Base-by-base conservation (phyloP, 2,113 vertebrate genomes). In the Erinaceus europaeus region DNA sequence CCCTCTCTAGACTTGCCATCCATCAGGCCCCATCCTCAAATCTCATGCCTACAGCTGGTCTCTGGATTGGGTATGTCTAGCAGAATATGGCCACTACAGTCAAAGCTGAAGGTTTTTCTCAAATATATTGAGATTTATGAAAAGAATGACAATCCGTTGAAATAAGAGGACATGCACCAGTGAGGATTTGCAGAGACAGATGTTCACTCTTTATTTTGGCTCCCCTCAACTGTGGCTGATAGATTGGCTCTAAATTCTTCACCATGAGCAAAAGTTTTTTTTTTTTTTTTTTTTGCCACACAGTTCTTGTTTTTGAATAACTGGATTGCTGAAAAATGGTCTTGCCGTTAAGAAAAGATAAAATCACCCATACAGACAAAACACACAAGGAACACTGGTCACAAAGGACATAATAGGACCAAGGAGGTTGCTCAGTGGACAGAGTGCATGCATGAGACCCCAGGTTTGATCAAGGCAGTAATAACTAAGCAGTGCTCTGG, bases 71-170 rank as follows among this genome's bases (percentile, higher is more conserved):
- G 61, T 40, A 6, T 0, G 1, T n/a, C 73, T 64, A 71, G 71
- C 65, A 74, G 46, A 83, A 57, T 29, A 59, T 77, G 48, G 61
- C 74, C 78, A 20, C 29, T 89, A 36, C 62, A 4, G 68, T 52
- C 57, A 68, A 78, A 67, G 72, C 9, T 57, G 72, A 88, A 86
- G 67, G 62, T 5, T 62, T 32, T 79, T 57, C 50, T 93, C 38
- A 61, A 46, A 74, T 88, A 34, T n/a, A 32, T 32, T 52, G 29
- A 84, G 75, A 72, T 76, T 82, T 79, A 71, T 75, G 72, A 42
- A 38, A 36, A 62, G 12, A 10, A 44, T 21, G 40, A 57, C 40
- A 72, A 15, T 9, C 61, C 14, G 4, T 34, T 0, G 57, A 62
- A 74, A 68, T 0, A 2, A n/a, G 67, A 9, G 14, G 5, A 11